phyloP scores from a whole-genome alignment of 2,113 vertebrate genomes.

The Patagioenas fasciata region DNA sequence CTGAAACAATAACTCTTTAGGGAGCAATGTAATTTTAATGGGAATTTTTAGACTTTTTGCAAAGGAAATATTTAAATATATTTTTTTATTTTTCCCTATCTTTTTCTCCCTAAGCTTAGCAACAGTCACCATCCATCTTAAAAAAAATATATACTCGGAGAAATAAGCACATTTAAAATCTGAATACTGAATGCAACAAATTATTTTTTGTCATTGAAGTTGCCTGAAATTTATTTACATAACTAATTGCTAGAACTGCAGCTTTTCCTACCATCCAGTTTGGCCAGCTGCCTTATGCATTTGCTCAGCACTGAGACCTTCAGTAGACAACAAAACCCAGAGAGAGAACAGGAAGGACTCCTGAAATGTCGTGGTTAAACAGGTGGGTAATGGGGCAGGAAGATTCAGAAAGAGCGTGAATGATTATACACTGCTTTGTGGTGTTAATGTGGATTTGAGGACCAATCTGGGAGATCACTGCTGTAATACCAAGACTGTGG shows the following conservation, averaged over 20 bases:
- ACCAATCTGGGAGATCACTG: not conserved
- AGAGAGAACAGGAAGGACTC: not conserved
- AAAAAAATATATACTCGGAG: not conserved
- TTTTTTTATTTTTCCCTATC: not conserved
- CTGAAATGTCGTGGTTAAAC: not conserved
- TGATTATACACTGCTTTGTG: not conserved
- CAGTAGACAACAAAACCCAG: not conserved
- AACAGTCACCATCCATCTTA: not conserved
- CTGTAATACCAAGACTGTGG: not conserved
- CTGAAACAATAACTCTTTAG: not conserved
- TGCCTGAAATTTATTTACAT: not conserved
- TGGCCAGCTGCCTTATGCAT: not conserved
- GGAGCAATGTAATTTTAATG: not conserved
- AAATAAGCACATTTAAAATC: not conserved
- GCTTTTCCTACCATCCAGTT: not conserved
- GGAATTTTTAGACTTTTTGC: not conserved
- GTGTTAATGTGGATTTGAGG: not conserved
- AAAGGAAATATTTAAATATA: not conserved
- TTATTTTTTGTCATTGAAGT: not conserved
- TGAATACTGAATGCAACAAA: not conserved
- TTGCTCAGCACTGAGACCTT: not conserved
- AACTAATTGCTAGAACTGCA: not conserved
- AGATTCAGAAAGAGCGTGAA: not conserved
- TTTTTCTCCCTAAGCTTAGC: not conserved
- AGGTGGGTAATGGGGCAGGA: not conserved